Base-by-base conservation (phyloP, 2,797 vertebrate genomes). In the Pangasius krempfi region DNA sequence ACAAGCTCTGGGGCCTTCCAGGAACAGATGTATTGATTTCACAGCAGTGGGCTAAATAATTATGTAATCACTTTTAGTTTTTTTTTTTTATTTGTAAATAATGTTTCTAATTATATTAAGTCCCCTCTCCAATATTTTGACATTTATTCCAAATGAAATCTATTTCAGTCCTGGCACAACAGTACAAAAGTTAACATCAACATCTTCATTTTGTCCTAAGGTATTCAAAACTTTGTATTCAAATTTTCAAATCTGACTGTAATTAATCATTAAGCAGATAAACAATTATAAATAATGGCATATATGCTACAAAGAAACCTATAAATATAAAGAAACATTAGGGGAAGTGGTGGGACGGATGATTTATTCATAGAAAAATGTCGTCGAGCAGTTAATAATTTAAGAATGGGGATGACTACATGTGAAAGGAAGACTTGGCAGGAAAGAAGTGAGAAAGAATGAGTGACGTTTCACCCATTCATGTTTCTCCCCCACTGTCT, bases 381-480 rank as follows among this genome's bases (percentile, higher is more conserved):
- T 86, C 33, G 56, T 62, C 16, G 27, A 58, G 80, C 73, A 80
- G 58, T 87, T 58, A 40, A 87, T 83, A 25, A 78, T 82, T 87
- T 86, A 85, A 90, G 91, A 90, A 81, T 80, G 58, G 83, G 54
- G 62, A 86, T 89, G 87, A 86, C 58, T 82, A 54, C 82, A 20
- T 82, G 56, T 58, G 85, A 87, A 83, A 58, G 58, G 30, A 88
- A 84, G 62, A 30, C 40, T 86, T 90, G 89, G 86, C 89, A 90
- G 58, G 13, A 62, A 84, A 87, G 47, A 81, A 78, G 87, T 86
- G 84, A 37, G 86, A 84, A 68, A 89, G 84, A 86, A 56, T 56
- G 60, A 20, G 76, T 91, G 90, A 92, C 66, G 87, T 80, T 91
- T 86, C 56, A 84, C 78, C 88, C 72, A 66, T 88, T 91, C 58